A percentile compares a stretch with the other conserved stretches of the same genome.
phyloP scores from a whole-genome alignment of 2,797 vertebrate species.

The Poeciliopsis presidionis region DNA sequence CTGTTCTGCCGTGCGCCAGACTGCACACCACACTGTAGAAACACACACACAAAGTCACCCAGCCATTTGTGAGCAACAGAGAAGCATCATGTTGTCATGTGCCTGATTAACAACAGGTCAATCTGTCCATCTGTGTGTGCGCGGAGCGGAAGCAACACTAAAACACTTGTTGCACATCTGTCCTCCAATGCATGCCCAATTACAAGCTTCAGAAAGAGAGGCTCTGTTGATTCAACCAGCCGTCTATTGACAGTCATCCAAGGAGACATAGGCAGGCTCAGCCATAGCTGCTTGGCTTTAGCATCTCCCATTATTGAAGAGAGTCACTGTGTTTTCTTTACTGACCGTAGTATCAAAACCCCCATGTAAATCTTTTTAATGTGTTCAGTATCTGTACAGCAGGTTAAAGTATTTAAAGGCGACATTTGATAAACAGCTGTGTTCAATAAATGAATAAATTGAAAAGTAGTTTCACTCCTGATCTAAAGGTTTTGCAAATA shows the following conservation, averaged over 20 bases:
- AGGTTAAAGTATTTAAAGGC: not conserved
- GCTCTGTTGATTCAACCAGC: slow-evolving; percentile 42
- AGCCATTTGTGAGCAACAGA: slow-evolving; percentile 79
- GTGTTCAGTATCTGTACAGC: not conserved
- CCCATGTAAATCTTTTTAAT: not conserved
- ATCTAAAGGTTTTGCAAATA: too few relatives aligned
- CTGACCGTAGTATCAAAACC: slow-evolving; percentile 17
- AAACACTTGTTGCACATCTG: slow-evolving; percentile 75
- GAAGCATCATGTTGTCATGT: slow-evolving; percentile 81
- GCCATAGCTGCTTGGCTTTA: slow-evolving; percentile 29
- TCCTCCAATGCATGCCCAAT: slow-evolving; percentile 50
- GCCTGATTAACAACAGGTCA: slow-evolving; percentile 84
- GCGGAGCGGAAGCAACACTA: slow-evolving; percentile 58
- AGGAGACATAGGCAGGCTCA: slow-evolving; percentile 34
- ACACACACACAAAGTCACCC: slow-evolving; percentile 44
- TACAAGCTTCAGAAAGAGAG: slow-evolving; percentile 46
- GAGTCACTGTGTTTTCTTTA: slow-evolving; percentile 39
- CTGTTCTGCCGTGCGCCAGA: slow-evolving; percentile 79
- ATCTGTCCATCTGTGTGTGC: slow-evolving; percentile 76
- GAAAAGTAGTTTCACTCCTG: not conserved
- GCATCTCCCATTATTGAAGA: slow-evolving; percentile 3
- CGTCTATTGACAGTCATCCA: slow-evolving; percentile 41
- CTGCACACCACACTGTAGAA: slow-evolving; percentile 55
- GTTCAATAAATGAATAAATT: not conserved
- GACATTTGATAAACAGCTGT: not conserved